A percentile compares a stretch with the other conserved stretches of the same genome.
Conservation (phyloP, 2,888 invertebrate genomes). For the Cyclophora punctaria region DNA sequence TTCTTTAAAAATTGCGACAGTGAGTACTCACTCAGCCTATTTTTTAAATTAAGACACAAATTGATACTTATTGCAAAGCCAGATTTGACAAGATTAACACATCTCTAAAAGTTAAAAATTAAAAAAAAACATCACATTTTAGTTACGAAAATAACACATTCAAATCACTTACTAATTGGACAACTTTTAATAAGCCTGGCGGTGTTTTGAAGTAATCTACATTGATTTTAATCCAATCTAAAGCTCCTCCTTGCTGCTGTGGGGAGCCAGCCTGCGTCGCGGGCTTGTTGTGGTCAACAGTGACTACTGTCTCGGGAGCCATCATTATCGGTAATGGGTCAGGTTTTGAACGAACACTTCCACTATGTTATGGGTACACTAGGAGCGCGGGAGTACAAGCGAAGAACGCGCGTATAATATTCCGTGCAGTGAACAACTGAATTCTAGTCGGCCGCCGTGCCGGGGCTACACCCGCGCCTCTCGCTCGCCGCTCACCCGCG, state of each 20-base stretch:
- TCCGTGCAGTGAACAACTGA: slow-evolving; percentile 58
- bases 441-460: not conserved
- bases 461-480: slow-evolving; percentile 9
- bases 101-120: too few relatives aligned
- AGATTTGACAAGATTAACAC: too few relatives aligned
- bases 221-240: slow-evolving; percentile 85
- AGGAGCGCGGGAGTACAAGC: slow-evolving; percentile 52
- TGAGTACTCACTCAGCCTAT: too few relatives aligned
- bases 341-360: slow-evolving; percentile 42
- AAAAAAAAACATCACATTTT: too few relatives aligned
- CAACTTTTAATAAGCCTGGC: slow-evolving; percentile 87
- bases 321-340: slow-evolving; percentile 65
- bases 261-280: slow-evolving; percentile 49
- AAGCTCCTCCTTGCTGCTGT: slow-evolving; percentile 67
- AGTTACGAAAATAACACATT: too few relatives aligned
- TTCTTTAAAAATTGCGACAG: too few relatives aligned
- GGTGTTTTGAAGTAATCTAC: slow-evolving; percentile 85
- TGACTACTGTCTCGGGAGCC: slow-evolving; percentile 91
- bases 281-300: slow-evolving; percentile 80
- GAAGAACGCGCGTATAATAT: slow-evolving; percentile 47
- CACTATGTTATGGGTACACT: slow-evolving; percentile 54
- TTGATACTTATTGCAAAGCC: too few relatives aligned
- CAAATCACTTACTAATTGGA: slow-evolving; percentile 82
- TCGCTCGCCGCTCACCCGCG: not conserved
- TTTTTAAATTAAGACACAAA: too few relatives aligned